Evolutionary conservation across 2,113 vertebrate species (phyloP).

Genomic region (Gymnogyps californianus): DNA sequence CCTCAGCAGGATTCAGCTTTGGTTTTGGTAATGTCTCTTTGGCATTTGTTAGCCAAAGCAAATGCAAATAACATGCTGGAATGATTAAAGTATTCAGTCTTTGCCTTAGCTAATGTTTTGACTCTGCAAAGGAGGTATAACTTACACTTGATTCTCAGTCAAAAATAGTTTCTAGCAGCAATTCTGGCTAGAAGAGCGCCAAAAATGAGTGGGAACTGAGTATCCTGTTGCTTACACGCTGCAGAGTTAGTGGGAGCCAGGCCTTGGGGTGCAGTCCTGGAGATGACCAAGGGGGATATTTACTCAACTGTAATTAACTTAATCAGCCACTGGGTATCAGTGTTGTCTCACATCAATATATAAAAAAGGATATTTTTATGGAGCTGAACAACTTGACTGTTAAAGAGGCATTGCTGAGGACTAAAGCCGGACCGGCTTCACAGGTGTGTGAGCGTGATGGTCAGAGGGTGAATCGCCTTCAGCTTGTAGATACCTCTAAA

Average conservation of each 20-base stretch:
- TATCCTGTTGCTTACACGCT: not conserved
- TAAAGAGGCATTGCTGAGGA: not conserved
- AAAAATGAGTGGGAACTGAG: not conserved
- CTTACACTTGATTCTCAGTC: not conserved
- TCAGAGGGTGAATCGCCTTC: not conserved
- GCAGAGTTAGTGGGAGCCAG: not conserved
- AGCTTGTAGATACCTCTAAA: not conserved
- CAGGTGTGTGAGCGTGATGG: not conserved
- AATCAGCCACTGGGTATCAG: conserved; percentile 68
- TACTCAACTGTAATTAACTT: conserved; percentile 67
- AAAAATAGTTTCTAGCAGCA: not conserved
- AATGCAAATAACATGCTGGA: conserved; percentile 52
- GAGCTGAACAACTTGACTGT: not conserved
- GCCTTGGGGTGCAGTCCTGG: not conserved
- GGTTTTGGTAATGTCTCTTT: not conserved
- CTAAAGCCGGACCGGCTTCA: not conserved
- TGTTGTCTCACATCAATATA: conserved; percentile 59
- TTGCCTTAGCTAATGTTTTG: conserved; percentile 29
- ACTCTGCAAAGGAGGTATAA: not conserved
- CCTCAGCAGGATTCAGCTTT: not conserved
- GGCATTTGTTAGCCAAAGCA: conserved; percentile 43
- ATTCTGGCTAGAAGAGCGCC: not conserved
- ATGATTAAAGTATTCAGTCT: not conserved
- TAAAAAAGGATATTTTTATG: not conserved
- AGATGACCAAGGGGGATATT: conserved; percentile 19